Evolutionary conservation across 2,888 invertebrate species (phyloP), one percentile per base, ranked within the genome.

Genomic region (Pyrocoelia pectoralis): DNA sequence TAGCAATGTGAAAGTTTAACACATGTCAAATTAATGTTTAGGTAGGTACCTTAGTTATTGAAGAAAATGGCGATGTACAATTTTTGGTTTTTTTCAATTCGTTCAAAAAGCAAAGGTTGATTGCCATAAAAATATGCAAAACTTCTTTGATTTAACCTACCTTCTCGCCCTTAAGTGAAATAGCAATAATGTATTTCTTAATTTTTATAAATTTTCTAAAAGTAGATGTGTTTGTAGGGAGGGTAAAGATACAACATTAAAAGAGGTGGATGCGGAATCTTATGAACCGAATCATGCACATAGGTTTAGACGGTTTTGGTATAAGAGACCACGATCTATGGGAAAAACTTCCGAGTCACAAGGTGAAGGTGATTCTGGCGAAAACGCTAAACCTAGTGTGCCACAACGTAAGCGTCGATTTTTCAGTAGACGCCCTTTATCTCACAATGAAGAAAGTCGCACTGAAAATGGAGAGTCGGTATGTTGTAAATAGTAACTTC

Each of bases 231-330:
- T 33, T 46, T 24, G 24, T 49, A 88, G 88, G 18, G 83, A 85
- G 33, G 90, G 89, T 0, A 86, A 87, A 59, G 81, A 84, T 1
- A 86, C 90, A 68, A 81, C 83, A 0, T 79, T 92, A 72, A 90
- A 90, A 77, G 88, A 89, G 68, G 86, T 84, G 43, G 90, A 91
- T 73, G 83, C 87, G 19, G 91, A 91, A 75, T 80, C 81, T 41
- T 86, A 86, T 73, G 83, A 80, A 28, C 77, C 81, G 41, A 81
- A 80, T 68, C 82, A 84, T 9, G 76, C 75, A 53, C 76, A 78
- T 58, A 80, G 82, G 73, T 82, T 84, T 54, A 81, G 70, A 77
- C 61, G 67, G 66, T 80, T 79, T 65, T 57, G 64, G 51, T 66
- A 68, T 1, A 68, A 72, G 49, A 68, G 72, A 52, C 71, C 73